Base-by-base conservation (phyloP, 2,113 vertebrate genomes). In the Nannospalax galili region DNA sequence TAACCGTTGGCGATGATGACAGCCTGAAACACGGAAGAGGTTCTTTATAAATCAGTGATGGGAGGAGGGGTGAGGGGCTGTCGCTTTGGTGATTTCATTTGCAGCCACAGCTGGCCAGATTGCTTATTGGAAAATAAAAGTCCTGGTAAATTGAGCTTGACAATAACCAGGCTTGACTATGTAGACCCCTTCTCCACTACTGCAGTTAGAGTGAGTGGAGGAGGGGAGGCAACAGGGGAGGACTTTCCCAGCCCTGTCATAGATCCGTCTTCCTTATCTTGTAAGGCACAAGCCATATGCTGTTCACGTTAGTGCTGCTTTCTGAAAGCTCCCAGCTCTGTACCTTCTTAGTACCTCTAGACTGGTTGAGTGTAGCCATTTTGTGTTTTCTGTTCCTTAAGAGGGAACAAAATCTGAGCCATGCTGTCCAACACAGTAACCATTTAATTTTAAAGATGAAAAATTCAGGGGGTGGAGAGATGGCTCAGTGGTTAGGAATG, bases 81-180 rank as follows among this genome's bases (percentile, higher is more conserved):
- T 85, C 16, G 37, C 94, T 82, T 96, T 94, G 95, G 96, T 95
- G 96, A 98, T 97, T 97, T 96, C 94, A 97, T 97, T 96, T 97
- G 72, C 93, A 96, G 96, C 91, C 96, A 96, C 96, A 98, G 97
- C 95, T 94, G 93, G 95, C 93, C 96, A 96, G 94, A 94, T 67
- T 94, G 96, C 94, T 96, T 94, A 97, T 94, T 96, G 96, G 94
- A 94, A 97, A 98, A 98, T 95, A 96, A 97, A 97, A 97, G 96
- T 95, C 97, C 96, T 77, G 84, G 97, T 88, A 96, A 97, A 98
- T 96, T 91, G 97, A 92, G 95, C 94, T 93, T 96, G 97, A 97
- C 95, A 92, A 94, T 97, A 96, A 97, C 93, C 96, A 94, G 97
- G 92, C 96, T 81, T 88, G 94, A 88, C 93, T 79, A 48, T 2